phyloP scores from a whole-genome alignment of 2,797 vertebrate species.

The Acrossocheilus wenchowensis region DNA sequence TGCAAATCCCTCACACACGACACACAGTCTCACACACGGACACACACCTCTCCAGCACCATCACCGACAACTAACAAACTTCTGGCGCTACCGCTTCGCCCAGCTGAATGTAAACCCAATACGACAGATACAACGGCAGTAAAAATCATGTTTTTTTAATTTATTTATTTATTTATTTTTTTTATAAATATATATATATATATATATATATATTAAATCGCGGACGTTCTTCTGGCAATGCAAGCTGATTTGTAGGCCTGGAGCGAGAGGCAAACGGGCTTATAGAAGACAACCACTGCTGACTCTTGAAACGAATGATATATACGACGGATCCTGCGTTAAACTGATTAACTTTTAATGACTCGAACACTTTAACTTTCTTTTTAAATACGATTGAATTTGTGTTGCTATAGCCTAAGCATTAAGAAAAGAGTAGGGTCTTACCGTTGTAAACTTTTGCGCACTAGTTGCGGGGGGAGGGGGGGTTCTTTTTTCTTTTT shows the following conservation, averaged over 20 bases:
- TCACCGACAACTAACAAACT: constrained; percentile 63
- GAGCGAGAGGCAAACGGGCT: constrained; percentile 61
- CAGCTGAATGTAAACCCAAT: constrained; percentile 47
- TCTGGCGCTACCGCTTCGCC: constrained; percentile 63
- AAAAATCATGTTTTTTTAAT: not conserved
- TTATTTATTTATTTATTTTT: too few species aligned
- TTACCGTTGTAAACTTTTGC: constrained; percentile 46
- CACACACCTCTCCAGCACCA: constrained; percentile 58
- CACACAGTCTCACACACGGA: constrained; percentile 70
- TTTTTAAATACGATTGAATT: constrained; percentile 57
- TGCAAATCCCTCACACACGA: constrained; percentile 76
- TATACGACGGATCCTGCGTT: not conserved
- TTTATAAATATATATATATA: too few species aligned
- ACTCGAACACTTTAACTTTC: constrained; percentile 62
- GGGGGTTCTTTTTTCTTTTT: constrained; percentile 54
- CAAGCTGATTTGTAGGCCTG: constrained; percentile 63
- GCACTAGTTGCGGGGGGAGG: constrained; percentile 56
- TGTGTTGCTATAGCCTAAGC: not conserved
- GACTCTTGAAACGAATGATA: not conserved
- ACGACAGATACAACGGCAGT: constrained; percentile 20
- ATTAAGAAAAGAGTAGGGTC: not conserved
- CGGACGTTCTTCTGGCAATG: constrained; percentile 66
- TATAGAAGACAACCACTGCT: constrained; percentile 38
- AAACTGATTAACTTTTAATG: not conserved
- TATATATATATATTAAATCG: not conserved